Conservation (phyloP, 2,888 invertebrate genomes). For the Dioctria rufipes region DNA sequence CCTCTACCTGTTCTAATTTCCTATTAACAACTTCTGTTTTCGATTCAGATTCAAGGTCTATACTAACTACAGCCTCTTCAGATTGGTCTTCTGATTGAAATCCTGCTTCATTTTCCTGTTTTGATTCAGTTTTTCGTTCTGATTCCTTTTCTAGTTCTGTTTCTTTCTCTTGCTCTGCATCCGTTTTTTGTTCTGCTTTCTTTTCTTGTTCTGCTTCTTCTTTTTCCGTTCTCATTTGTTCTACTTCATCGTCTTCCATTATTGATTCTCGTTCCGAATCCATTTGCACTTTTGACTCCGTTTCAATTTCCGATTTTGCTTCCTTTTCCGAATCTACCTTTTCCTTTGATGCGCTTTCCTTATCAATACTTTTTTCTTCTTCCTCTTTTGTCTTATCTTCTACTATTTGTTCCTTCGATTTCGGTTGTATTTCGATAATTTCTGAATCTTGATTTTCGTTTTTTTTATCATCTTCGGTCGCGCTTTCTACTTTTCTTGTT, state of each 20-base stretch:
- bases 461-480: conserved; percentile 11
- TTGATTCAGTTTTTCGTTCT: neutral
- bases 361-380: neutral
- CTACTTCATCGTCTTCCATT: neutral
- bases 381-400: neutral
- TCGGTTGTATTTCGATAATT: conserved; percentile 10
- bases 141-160: neutral
- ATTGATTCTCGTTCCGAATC: neutral
- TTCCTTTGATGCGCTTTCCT: neutral
- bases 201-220: neutral
- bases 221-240: neutral
- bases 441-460: conserved; percentile 19
- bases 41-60: conserved; percentile 24
- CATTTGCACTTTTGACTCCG: neutral
- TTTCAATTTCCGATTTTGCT: neutral
- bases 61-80: conserved; percentile 10
- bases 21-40: neutral
- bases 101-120: neutral
- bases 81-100: neutral
- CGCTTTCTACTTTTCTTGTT: conserved; percentile 5
- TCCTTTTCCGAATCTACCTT: neutral
- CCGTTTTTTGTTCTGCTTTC: neutral
- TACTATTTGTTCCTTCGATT: neutral
- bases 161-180: too few relatives aligned
- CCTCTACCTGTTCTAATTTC: neutral